phyloP scores from a whole-genome alignment of 1,140 invertebrate species.

The Leptinotarsa lineolata region DNA sequence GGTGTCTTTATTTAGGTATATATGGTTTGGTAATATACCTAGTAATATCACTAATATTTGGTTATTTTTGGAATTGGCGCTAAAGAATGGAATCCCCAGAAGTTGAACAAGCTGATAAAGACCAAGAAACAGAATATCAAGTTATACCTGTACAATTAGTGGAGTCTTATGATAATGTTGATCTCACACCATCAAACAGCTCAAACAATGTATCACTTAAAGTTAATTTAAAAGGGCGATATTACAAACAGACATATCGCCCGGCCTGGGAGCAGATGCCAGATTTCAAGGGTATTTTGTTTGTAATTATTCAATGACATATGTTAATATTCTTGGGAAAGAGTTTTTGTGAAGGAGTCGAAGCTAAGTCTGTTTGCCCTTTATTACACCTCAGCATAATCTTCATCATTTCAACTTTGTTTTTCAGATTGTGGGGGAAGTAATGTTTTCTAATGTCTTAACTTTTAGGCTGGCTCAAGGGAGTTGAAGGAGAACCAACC shows the following conservation, averaged over 20 bases:
- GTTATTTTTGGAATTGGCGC: slow-evolving; percentile 43
- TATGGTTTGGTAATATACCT: background rate
- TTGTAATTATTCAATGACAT: background rate
- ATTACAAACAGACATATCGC: slow-evolving; percentile 64
- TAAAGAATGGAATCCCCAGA: slow-evolving; percentile 46
- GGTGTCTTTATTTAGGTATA: too few species aligned
- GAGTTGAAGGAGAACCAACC: slow-evolving; percentile 59
- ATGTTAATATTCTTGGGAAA: too few species aligned
- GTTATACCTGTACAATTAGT: slow-evolving; percentile 45
- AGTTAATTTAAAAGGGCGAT: slow-evolving; percentile 43
- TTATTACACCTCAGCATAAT: too few species aligned
- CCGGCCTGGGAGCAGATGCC: slow-evolving; percentile 63
- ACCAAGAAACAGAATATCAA: slow-evolving; percentile 34
- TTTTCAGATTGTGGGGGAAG: too few species aligned
- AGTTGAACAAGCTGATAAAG: slow-evolving; percentile 29
- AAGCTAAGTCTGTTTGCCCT: too few species aligned
- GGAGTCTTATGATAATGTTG: slow-evolving; percentile 34
- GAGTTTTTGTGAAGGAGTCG: too few species aligned
- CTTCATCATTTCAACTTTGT: too few species aligned
- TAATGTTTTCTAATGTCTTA: background rate
- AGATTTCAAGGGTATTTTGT: slow-evolving; percentile 61
- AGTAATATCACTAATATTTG: slow-evolving; percentile 18
- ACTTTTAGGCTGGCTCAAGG: slow-evolving; percentile 61
- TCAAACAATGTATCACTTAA: slow-evolving; percentile 24
- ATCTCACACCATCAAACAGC: slow-evolving; percentile 28